phyloP scores from a whole-genome alignment of 64 coral and sea anemone species.

The Montipora cactus region DNA sequence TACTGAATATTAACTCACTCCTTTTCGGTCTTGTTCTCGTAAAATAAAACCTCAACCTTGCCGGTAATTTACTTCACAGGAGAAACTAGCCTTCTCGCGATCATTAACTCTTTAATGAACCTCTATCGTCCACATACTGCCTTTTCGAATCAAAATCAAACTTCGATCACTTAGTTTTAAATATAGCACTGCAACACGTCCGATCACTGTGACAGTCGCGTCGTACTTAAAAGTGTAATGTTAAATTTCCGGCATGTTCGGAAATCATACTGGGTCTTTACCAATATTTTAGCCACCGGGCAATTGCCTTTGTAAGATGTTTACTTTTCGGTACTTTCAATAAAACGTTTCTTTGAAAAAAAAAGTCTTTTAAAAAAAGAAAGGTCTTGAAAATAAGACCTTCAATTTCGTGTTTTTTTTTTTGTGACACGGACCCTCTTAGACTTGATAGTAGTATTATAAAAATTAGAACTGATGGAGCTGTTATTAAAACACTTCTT shows the following conservation, averaged over 20 bases:
- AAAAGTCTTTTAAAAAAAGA: no score
- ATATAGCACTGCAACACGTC: not conserved
- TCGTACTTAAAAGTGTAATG: not conserved
- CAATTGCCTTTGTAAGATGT: slow-evolving; percentile 24
- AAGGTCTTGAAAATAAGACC: not conserved
- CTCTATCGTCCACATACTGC: not conserved
- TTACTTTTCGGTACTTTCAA: slow-evolving; percentile 47
- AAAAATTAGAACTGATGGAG: not conserved
- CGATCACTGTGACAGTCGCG: not conserved
- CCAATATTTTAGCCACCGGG: slow-evolving; percentile 22
- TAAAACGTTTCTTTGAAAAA: slow-evolving; percentile 13
- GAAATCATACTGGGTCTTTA: slow-evolving; percentile 39
- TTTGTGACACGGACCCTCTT: no score
- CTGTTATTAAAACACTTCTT: not conserved
- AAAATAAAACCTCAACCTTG: not conserved
- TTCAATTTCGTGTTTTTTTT: no score
- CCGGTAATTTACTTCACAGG: not conserved
- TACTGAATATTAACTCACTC: not conserved
- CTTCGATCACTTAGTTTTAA: not conserved
- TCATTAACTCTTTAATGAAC: not conserved
- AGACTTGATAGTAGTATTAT: no score
- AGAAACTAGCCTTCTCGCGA: not conserved
- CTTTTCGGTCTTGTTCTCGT: not conserved
- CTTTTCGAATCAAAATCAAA: not conserved
- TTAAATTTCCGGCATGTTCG: slow-evolving; percentile 44